Evolutionary conservation across 2,797 vertebrate species (phyloP), one percentile per base, ranked within the genome.

Genomic region (Zenarchopterus dispar): DNA sequence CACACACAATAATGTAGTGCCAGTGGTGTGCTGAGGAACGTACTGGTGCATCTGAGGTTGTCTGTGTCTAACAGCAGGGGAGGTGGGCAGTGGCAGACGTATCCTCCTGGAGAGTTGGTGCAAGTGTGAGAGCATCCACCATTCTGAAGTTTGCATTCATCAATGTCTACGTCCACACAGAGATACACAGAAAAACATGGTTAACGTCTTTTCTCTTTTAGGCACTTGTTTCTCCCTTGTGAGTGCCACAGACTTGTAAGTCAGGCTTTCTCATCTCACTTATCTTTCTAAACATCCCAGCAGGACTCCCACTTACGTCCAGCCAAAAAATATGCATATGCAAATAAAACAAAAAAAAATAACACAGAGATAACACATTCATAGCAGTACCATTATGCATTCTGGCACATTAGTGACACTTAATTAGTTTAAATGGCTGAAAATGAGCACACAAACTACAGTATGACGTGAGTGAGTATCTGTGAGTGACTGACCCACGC

Each of bases 111-210:
- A 54, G 81, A 81, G 87, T 94, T 94, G 53, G 59, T 88, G 84
- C 94, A 95, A 60, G 59, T 73, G 52, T 94, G 91, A 55, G 92
- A 93, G 68, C 94, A 95, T 64, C 87, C 91, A 0, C 92, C 93
- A 0, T 88, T 91, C 78, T 92, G 85, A 8, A 94, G 85, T 81
- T 93, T 93, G 80, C 93, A 94, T 82, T 94, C 93, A 44, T 94
- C 89, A 9, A 95, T 82, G 53, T 95, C 93, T 94, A 65, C 21
- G 56, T 16, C 47, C 9, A 72, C 28, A 66, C 50, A 67, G 15
- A 72, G 3, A 17, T 19, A 33, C 15, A 26, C 10, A 28, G 9
- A 16, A 10, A 4, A 33, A 19, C 9, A 21, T 6, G 23, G 7
- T 45, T 41, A 42, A 9, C 16, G 24, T 56, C 7, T 3, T 1